Conservation (phyloP, 2,113 vertebrate genomes). For the Aythya baeri region DNA sequence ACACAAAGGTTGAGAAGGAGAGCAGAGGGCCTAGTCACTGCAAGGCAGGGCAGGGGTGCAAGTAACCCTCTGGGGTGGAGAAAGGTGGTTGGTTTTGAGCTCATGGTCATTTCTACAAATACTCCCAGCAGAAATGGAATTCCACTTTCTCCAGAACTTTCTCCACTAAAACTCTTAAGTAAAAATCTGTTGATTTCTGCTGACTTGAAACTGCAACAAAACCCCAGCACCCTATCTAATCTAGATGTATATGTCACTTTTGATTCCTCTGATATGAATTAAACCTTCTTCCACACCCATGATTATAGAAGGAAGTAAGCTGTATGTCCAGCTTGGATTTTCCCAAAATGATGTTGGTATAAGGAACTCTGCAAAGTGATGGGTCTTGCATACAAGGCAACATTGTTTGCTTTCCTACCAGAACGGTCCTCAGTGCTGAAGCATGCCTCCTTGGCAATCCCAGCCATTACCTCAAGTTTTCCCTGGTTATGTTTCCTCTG, state of each 20-base stretch:
- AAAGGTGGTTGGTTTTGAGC: not conserved
- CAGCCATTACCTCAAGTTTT: not conserved
- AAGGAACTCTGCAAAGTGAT: not conserved
- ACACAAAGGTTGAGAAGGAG: not conserved
- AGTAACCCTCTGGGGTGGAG: not conserved
- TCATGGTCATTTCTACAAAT: not conserved
- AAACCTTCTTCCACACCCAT: not conserved
- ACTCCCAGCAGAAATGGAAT: not conserved
- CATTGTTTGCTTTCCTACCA: not conserved
- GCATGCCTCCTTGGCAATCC: not conserved
- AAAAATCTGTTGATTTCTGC: not conserved
- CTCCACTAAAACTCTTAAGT: not conserved
- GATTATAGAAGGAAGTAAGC: not conserved
- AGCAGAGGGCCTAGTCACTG: not conserved
- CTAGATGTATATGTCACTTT: not conserved
- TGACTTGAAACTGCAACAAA: not conserved
- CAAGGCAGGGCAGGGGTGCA: not conserved
- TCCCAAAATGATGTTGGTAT: not conserved
- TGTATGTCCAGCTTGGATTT: not conserved
- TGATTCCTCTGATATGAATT: not conserved
- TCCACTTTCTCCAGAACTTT: not conserved
- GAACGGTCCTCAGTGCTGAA: not conserved
- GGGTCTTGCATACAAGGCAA: not conserved
- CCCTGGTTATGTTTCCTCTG: fast-evolving
- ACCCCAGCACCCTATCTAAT: not conserved